Conservation (phyloP, 1,140 invertebrate species). For the Cydia splendana region DNA sequence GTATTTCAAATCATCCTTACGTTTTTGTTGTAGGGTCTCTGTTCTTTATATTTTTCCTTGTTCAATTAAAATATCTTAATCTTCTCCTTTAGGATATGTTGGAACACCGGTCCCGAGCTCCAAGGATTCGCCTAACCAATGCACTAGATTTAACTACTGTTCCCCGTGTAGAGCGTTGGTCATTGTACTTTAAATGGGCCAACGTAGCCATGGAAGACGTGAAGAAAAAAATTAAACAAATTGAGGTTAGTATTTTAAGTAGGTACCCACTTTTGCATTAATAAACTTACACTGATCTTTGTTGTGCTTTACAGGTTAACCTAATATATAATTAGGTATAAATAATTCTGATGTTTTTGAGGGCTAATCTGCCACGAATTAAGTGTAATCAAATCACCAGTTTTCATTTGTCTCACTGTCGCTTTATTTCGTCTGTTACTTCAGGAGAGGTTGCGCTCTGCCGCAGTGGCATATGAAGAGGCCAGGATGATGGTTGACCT, state of each 20-base stretch:
- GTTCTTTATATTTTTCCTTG: not conserved
- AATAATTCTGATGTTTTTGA: too few species aligned
- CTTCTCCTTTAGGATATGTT: conserved; percentile 4
- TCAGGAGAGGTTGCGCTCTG: conserved; percentile 37
- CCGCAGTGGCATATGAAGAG: conserved; percentile 51
- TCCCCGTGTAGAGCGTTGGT: conserved; percentile 48
- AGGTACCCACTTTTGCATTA: too few species aligned
- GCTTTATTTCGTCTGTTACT: conserved; percentile 36
- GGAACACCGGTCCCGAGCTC: not conserved
- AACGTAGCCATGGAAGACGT: conserved; percentile 38
- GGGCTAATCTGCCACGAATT: too few species aligned
- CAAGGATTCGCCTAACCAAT: not conserved
- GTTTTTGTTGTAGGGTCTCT: not conserved
- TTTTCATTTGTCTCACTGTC: not conserved
- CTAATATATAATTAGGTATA: too few species aligned
- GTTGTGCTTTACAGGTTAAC: not conserved
- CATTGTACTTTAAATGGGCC: conserved; percentile 54
- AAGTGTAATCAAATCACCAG: too few species aligned
- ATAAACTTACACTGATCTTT: not conserved
- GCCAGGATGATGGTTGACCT: conserved; percentile 59
- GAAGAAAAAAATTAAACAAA: conserved; percentile 32
- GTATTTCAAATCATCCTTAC: conserved; percentile 23
- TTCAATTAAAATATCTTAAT: not conserved
- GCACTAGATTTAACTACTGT: conserved; percentile 17
- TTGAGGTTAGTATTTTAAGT: conserved; percentile 32